Evolutionary conservation across 2,113 vertebrate genomes (phyloP), one percentile per base, ranked within the genome.

Genomic region (Ellobius talpinus): DNA sequence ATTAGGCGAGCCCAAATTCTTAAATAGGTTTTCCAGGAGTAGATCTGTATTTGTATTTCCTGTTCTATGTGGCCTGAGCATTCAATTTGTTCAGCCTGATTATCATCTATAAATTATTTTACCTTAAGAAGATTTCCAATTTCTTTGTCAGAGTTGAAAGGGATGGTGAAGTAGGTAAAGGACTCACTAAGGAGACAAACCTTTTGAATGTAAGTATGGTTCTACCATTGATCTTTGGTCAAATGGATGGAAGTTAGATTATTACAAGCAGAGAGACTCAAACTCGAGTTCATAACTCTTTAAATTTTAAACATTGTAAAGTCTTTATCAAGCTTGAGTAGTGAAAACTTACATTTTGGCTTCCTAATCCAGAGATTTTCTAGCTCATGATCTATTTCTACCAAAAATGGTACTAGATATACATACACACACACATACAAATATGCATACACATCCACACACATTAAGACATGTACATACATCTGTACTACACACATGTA

Each of bases 1-100:
- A 82, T 90, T 78, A 77, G 12, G 9, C 47, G 29, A 74, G 29
- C 91, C 52, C 87, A 70, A 91, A 95, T 87, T 93, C 36, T 47
- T 90, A 81, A 77, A 24, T 55, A 47, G 84, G 76, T 91, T 31
- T 90, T 13, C 29, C 58, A 92, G 72, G 78, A 86, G 52, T 7
- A 79, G 84, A 74, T 72, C 17, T 73, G 12, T 72, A 81, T 81
- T 87, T 73, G 12, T 61, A 81, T 85, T 87, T 84, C 33, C n/a
- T 74, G 47, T 45, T 86, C 33, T n/a, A 0, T 2, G 45, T 47
- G 14, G 2, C 24, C 29, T 61, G 52, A 29, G 31, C 79, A 81
- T 82, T 66, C 24, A 39, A 19, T 6, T 91, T 79, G 4, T n/a
- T 95, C 29, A 95, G 42, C 23, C 16, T 68, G 8, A 47, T 33